Evolutionary conservation across 2,113 vertebrate genomes (phyloP).

Genomic region (Dipodomys merriami): DNA sequence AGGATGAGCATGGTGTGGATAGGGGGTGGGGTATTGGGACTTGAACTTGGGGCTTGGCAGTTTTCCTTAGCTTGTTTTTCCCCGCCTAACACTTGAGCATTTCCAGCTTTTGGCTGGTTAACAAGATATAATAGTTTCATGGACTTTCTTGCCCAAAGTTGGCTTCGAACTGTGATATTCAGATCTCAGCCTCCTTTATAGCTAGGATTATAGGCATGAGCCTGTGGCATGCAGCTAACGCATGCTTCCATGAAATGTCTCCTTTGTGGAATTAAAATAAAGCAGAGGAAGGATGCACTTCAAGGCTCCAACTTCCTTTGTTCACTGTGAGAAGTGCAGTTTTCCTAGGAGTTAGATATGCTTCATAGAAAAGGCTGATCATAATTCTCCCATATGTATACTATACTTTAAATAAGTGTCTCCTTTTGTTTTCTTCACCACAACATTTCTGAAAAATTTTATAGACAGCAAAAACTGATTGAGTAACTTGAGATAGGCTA

Average conservation of each 20-base stretch:
- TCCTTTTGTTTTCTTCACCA: not conserved
- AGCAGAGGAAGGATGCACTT: not conserved
- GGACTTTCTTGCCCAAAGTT: too few species aligned
- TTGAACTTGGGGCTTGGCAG: too few species aligned
- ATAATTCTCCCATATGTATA: slow-evolving; percentile 1
- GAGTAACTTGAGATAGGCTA: not conserved
- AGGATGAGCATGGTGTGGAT: not conserved
- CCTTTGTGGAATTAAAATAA: not conserved
- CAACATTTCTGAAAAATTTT: not conserved
- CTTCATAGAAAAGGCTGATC: not conserved
- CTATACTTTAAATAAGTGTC: slow-evolving; percentile 14
- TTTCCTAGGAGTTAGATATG: not conserved
- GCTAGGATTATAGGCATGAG: too few species aligned
- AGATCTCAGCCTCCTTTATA: too few species aligned
- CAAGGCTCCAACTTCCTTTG: not conserved
- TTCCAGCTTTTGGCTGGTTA: too few species aligned
- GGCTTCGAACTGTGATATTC: too few species aligned
- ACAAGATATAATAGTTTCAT: too few species aligned
- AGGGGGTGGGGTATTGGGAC: too few species aligned
- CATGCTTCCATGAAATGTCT: not conserved
- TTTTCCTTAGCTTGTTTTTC: too few species aligned
- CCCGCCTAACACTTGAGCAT: too few species aligned
- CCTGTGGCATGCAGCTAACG: too few species aligned
- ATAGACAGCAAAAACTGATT: not conserved
- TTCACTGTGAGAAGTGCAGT: not conserved